These are phyloP conservation scores for Tenualosa thibaudeaui DNA, from an alignment of 2,797 vertebrate genomes.

Conservation along the genomic window DNA sequence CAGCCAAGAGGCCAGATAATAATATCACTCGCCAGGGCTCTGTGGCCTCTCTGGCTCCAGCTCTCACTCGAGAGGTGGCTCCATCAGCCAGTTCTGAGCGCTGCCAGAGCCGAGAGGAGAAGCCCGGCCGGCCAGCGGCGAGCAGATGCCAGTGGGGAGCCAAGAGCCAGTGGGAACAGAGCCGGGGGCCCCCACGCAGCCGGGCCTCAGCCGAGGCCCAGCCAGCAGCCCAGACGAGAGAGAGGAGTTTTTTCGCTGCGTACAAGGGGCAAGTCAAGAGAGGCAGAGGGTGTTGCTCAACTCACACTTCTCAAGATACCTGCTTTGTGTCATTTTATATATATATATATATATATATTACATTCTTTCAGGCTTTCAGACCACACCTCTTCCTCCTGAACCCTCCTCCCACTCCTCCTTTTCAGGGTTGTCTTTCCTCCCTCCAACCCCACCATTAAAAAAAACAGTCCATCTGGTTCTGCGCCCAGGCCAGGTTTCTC, in stretches of 20 bases:
- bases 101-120: neutral
- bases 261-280: neutral
- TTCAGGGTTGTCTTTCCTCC: neutral
- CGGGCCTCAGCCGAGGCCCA: neutral
- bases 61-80: neutral
- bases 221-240: neutral
- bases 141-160: neutral
- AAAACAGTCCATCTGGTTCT: conserved; percentile 77
- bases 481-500: conserved; percentile 75
- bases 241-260: neutral
- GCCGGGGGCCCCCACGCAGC: neutral
- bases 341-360: neutral
- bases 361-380: neutral
- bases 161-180: neutral
- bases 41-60: neutral
- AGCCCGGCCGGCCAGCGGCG: neutral
- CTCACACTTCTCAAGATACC: neutral
- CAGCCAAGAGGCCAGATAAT: conserved; percentile 12
- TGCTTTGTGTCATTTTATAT: neutral
- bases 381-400: neutral
- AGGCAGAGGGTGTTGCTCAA: neutral
- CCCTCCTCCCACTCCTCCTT: neutral
- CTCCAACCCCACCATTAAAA: conserved; percentile 49
- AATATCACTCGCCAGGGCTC: neutral
- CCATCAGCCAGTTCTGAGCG: neutral